Conservation (phyloP, 2,113 vertebrate species). For the Microcebus murinus region DNA sequence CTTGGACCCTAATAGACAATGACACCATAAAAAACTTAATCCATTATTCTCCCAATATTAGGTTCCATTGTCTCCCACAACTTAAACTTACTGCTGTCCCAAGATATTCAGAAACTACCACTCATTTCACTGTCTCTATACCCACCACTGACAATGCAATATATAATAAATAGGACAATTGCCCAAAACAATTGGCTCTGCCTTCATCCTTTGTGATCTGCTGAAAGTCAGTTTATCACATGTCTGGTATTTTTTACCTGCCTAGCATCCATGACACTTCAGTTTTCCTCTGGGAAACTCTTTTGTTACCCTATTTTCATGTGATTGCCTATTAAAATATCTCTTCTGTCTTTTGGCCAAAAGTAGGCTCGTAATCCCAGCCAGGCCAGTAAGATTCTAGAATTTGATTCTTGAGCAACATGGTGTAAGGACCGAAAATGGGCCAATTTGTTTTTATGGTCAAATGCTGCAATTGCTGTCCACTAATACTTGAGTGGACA, state of each 20-base stretch:
- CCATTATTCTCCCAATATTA: neutral
- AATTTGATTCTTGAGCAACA: neutral
- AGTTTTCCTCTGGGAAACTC: neutral
- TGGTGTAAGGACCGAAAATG: neutral
- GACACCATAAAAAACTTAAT: neutral
- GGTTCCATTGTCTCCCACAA: neutral
- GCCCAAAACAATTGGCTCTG: neutral
- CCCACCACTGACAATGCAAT: neutral
- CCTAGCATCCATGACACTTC: neutral
- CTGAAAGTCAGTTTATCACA: neutral
- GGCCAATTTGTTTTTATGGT: neutral
- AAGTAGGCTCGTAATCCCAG: neutral
- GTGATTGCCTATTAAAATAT: neutral
- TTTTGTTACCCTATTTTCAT: neutral
- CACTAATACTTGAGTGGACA: neutral
- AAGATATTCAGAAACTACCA: neutral
- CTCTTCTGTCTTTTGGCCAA: neutral
- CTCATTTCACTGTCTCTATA: neutral
- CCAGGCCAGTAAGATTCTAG: neutral
- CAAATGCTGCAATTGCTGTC: neutral
- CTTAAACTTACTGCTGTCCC: neutral
- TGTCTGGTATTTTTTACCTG: neutral
- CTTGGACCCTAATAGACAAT: neutral
- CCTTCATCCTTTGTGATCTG: neutral
- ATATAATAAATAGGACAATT: neutral